phyloP scores from a whole-genome alignment of 2,797 vertebrate genomes.

The Silurus lanzhouensis region DNA sequence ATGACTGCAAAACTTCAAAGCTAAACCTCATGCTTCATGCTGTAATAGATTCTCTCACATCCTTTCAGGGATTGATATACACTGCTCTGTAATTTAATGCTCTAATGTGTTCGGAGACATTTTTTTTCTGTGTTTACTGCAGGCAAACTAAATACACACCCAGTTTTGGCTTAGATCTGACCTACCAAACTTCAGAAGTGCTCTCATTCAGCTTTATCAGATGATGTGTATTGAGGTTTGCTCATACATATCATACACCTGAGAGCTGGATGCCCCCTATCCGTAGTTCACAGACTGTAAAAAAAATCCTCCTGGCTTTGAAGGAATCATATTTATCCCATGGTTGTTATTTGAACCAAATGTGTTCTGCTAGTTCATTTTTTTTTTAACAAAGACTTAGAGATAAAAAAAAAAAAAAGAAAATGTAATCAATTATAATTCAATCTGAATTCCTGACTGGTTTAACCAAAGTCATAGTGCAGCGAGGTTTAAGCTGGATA shows the following conservation, averaged over 20 bases:
- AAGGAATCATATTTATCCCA: slow-evolving; percentile 34
- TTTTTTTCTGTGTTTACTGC: slow-evolving; percentile 22
- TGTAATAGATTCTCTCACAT: background rate
- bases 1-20: slow-evolving; percentile 8
- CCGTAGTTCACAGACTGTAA: slow-evolving; percentile 41
- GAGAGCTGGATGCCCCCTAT: slow-evolving; percentile 47
- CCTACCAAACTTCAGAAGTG: slow-evolving; percentile 38
- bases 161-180: slow-evolving; percentile 40
- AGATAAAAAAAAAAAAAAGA: slow-evolving; percentile 43
- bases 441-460: slow-evolving; percentile 47
- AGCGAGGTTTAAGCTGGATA: slow-evolving; percentile 25
- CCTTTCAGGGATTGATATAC: background rate
- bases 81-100: background rate
- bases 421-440: slow-evolving; percentile 55
- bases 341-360: slow-evolving; percentile 38
- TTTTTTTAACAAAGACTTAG: slow-evolving; percentile 36
- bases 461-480: slow-evolving; percentile 7
- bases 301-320: slow-evolving; percentile 45
- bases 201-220: slow-evolving; percentile 36
- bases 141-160: slow-evolving; percentile 45
- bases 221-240: slow-evolving; percentile 28
- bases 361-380: slow-evolving; percentile 36
- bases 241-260: slow-evolving; percentile 3
- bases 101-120: background rate
- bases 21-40: background rate